Evolutionary conservation across 2,888 invertebrate genomes (phyloP), one percentile per base, ranked within the genome.

Genomic region (Drosophila rubida): DNA sequence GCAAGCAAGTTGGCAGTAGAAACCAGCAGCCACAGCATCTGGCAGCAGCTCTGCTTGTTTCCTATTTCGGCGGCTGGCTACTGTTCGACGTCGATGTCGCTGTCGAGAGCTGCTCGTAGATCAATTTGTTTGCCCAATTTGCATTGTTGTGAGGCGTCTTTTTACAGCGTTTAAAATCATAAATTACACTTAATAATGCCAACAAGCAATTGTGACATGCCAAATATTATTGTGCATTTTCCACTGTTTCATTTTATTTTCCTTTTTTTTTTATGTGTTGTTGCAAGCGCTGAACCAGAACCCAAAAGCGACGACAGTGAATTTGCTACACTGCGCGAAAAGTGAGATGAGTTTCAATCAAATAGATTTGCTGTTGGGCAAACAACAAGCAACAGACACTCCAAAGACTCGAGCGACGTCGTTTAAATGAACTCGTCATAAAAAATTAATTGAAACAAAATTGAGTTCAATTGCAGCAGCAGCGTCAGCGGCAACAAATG

Each of bases 391-490:
- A n/a, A 35, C 19, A 50, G 9, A 37, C 27, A 51, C 11, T 22
- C 11, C 22, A 49, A 19, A 37, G 49, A 35, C 63, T 73, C 55
- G 74, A 59, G 50, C 19, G 19, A 19, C 44, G 16, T n/a, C 65
- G 48, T 42, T 49, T 41, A 58, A 76, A 82, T 85, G 79, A 76
- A 79, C 68, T 77, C 80, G 69, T 88, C 80, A 77, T 71, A 69
- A 42, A 49, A 69, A 69, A 69, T 61, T 72, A 87, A 87, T 85
- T 87, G 78, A 76, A 68, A 64, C 49, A 62, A 78, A 84, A 88
- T 86, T 83, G 80, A 86, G 75, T 75, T 88, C 86, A 84, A 88
- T 84, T 84, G 86, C 82, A 68, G 32, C 27, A n/a, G 23, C 35
- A 35, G 22, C 19, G 19, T 2, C 27, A n/a, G 19, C 35, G 27